These are phyloP conservation scores for Rallus crepitans DNA, from an alignment of 2,797 vertebrate species.

Conservation along the genomic window DNA sequence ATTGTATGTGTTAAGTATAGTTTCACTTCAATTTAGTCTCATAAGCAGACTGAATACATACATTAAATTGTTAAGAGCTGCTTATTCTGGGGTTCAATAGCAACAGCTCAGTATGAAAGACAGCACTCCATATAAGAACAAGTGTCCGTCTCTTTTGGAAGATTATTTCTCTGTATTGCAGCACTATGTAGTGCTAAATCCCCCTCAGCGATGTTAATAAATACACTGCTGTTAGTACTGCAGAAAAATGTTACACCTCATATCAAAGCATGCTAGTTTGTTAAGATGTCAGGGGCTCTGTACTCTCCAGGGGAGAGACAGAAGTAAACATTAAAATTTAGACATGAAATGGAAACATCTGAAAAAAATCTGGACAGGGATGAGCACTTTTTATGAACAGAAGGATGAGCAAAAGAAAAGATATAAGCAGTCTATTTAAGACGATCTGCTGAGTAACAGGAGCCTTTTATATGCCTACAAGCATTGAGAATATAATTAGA, in stretches of 20 bases:
- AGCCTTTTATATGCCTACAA: not conserved
- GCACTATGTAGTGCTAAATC: not conserved
- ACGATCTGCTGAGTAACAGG: not conserved
- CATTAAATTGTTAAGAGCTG: not conserved
- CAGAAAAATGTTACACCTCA: conserved; percentile 5
- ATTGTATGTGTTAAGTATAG: not conserved
- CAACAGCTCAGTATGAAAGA: not conserved
- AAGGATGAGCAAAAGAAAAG: not conserved
- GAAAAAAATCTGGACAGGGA: not conserved
- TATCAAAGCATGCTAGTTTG: not conserved
- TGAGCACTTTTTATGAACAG: not conserved
- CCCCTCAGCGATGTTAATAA: not conserved
- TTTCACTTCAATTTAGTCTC: not conserved
- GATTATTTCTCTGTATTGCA: not conserved
- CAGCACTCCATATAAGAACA: not conserved
- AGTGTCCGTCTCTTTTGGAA: not conserved
- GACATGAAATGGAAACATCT: not conserved
- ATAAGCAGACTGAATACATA: not conserved
- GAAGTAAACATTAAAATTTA: not conserved
- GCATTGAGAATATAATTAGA: not conserved
- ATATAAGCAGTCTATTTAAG: not conserved
- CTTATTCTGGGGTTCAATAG: not conserved
- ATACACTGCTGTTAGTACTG: not conserved
- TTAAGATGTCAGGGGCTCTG: not conserved
- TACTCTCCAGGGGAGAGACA: not conserved